Evolutionary conservation across 2,797 vertebrate genomes (phyloP).

Genomic region (Gymnoscopelus microlampas): DNA sequence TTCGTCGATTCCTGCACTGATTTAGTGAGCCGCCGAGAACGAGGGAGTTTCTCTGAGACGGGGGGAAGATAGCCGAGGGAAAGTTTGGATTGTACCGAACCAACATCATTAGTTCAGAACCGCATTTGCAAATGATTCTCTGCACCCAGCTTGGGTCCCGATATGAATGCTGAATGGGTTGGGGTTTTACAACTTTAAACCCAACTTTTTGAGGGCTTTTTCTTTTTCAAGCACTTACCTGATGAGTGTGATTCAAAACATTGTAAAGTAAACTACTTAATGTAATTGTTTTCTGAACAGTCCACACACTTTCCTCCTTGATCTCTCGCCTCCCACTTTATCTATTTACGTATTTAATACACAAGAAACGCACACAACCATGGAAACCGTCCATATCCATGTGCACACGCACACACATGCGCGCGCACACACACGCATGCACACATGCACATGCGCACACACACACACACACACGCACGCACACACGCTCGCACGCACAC

Average conservation of each 20-base stretch:
- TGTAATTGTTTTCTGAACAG: constrained; percentile 74
- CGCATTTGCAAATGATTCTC: no score
- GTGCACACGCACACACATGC: neutral
- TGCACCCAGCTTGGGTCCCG: no score
- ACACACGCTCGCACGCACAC: constrained; percentile 20
- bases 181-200: no score
- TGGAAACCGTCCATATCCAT: constrained; percentile 1
- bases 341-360: constrained; percentile 76
- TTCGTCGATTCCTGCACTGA: constrained; percentile 34
- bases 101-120: no score
- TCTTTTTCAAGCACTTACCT: no score
- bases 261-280: constrained; percentile 65
- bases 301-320: constrained; percentile 69
- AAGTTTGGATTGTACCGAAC: no score
- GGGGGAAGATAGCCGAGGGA: no score
- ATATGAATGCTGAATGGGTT: no score
- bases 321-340: constrained; percentile 81
- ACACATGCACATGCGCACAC: neutral
- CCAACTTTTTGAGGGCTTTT: no score
- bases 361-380: neutral
- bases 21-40: constrained; percentile 8
- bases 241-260: constrained; percentile 6
- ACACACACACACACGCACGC: constrained; percentile 13
- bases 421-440: constrained; percentile 20
- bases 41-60: neutral